Evolutionary conservation across 2,113 vertebrate genomes (phyloP), one percentile per base, ranked within the genome.

Genomic region (Meriones unguiculatus): DNA sequence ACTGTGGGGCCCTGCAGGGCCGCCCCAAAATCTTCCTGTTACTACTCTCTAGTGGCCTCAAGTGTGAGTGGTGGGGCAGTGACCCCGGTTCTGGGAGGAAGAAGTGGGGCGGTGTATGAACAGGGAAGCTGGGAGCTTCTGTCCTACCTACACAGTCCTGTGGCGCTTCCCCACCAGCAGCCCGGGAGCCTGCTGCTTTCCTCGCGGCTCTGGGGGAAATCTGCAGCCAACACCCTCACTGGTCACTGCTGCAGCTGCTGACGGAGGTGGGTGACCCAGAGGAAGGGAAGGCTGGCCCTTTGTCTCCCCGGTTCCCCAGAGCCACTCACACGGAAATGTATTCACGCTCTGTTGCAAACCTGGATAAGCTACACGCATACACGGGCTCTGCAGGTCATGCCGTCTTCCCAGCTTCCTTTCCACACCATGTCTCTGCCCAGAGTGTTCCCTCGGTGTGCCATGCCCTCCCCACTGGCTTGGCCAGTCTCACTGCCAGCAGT

Each of bases 1-100:
- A 0, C 46, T 97, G 30, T 97, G 30, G 11, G 67, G 85, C 87
- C 46, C 87, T 98, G 24, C 32, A 32, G 92, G 97, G 95, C 69
- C 14, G 92, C 81, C 94, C 98, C 91, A 96, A 97, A 73, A 41
- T 97, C 90, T 95, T 98, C 72, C 81, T 97, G 87, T 81, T 97
- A 67, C 85, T 97, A 41, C 41, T 41, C 57, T 89, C 82, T 0
- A 85, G 87, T 30, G 57, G 50, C 67, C 67, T 82, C 2, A 59
- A 80, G 86, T 91, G 97, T 97, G 84, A 96, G 97, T 93, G 73
- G 32, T 59, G 11, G 1, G 52, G 11, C 22, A n/a, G 38, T 80
- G 69, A n/a, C 30, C 22, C 18, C 0, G 10, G 20, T 2, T 15
- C 9, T 1, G 73, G 89, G 59, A 2, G 0, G 28, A 46, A 7